phyloP scores from a whole-genome alignment of 2,888 invertebrate genomes.

The Eulithis prunata region DNA sequence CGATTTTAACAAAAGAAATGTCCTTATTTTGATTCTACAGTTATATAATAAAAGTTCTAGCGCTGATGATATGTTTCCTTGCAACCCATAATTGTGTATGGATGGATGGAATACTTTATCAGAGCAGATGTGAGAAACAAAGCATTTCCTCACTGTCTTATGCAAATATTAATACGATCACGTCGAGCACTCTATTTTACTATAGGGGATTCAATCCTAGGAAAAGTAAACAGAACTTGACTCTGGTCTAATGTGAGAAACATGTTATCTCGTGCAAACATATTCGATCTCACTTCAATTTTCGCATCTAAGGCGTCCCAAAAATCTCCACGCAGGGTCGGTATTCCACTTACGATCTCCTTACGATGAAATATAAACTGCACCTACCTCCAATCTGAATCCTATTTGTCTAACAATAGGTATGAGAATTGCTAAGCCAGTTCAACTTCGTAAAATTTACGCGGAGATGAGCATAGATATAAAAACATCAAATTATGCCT shows the following conservation, averaged over 20 bases:
- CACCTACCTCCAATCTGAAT: constrained; percentile 9
- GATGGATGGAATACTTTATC: too few species aligned
- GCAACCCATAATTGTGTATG: too few species aligned
- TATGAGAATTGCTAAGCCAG: constrained; percentile 10
- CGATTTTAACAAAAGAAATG: too few species aligned
- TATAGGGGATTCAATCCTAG: constrained; percentile 6
- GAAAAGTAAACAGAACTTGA: constrained; percentile 34
- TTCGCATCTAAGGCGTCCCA: constrained; percentile 14
- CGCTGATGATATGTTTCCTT: too few species aligned
- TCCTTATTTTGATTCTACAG: too few species aligned
- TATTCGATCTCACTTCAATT: constrained; percentile 34
- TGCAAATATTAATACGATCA: constrained; percentile 3
- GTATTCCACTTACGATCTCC: constrained; percentile 6
- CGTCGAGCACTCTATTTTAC: constrained; percentile 7
- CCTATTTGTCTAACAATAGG: constrained; percentile 10
- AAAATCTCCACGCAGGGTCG: constrained; percentile 18
- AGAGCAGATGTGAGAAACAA: background rate
- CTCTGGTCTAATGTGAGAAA: constrained; percentile 35
- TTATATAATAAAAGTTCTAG: too few species aligned
- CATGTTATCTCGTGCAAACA: constrained; percentile 40
- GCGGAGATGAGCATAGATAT: constrained; percentile 9
- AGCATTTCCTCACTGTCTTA: background rate
- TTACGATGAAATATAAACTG: constrained; percentile 2
- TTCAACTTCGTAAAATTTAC: constrained; percentile 7
- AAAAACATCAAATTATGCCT: constrained; percentile 18